Evolutionary conservation across 2,113 vertebrate genomes (phyloP), one percentile per base, ranked within the genome.

Genomic region (Cephalopterus ornatus): DNA sequence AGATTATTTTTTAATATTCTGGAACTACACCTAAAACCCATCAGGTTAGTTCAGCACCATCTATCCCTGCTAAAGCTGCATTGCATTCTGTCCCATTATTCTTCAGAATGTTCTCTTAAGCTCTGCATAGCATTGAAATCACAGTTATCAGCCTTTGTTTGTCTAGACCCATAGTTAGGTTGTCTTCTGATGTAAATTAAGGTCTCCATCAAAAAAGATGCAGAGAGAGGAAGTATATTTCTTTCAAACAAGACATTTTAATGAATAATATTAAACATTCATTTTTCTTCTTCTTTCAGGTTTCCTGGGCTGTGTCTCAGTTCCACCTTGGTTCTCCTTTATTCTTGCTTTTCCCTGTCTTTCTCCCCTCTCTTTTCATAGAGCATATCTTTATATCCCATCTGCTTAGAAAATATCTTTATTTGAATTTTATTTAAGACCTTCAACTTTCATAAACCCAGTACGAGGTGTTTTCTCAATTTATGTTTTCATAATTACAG

Each of bases 121-220:
- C 50, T 80, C 55, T 77, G 79, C 39, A 21, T 14, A 49, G 41
- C 46, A 37, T 12, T 76, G 75, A 92, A 88, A 70, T 84, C 39
- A 52, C 70, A 82, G 63, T 44, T 73, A 62, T 21, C 77, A 63
- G 39, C 52, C 47, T 89, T 3, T 74, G 50, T 86, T 89, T 86
- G 62, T 84, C 63, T 73, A 77, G 37, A 26, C 15, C 11, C 61
- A 41, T 46, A 66, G 67, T 72, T 66, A 91, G 20, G 44, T 58
- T 49, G 39, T 39, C 27, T 94, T 76, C 73, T 86, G 33, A 33
- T 85, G 83, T 77, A 88, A 90, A 80, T 47, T 70, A 82, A 95
- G 47, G 35, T 21, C 30, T 35, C 68, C 20, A 10, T 46, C 6
- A 10, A 87, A 68, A 81, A 75, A 63, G 16, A 26, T 92, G 22